phyloP scores from a whole-genome alignment of 2,888 invertebrate genomes.

The Crepidodera aurea region DNA sequence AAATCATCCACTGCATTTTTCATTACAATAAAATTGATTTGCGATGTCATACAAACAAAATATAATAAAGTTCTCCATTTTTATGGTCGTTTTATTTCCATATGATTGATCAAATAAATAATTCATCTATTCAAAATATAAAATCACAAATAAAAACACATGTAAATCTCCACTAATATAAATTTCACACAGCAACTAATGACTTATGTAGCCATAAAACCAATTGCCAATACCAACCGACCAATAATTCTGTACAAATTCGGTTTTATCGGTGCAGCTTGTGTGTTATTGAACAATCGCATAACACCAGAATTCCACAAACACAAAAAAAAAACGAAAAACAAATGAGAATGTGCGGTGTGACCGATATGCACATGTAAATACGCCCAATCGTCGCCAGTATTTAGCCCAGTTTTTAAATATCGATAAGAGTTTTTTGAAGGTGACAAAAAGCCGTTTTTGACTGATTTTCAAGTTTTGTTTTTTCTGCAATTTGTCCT shows the following conservation, averaged over 20 bases:
- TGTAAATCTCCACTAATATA: neutral
- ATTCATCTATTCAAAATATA: too few species aligned
- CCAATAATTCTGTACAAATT: slow-evolving; percentile 1
- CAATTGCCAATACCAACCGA: neutral
- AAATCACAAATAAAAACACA: too few species aligned
- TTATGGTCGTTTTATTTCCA: too few species aligned
- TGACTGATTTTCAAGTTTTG: too few species aligned
- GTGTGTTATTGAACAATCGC: neutral
- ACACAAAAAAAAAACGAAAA: neutral
- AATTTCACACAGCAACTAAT: neutral
- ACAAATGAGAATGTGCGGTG: neutral
- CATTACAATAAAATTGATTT: too few species aligned
- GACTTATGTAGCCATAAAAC: neutral
- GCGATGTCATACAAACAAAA: too few species aligned
- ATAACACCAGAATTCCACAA: neutral
- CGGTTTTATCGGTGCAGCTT: neutral
- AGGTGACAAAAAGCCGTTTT: too few species aligned
- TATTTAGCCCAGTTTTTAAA: neutral
- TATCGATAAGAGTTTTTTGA: too few species aligned
- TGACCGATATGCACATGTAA: neutral
- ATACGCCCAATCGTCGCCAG: neutral
- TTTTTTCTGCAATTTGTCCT: too few species aligned
- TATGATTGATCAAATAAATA: too few species aligned
- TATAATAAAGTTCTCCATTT: too few species aligned
- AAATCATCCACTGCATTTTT: too few species aligned